These are phyloP conservation scores for Chaetodon trifascialis DNA, from an alignment of 2,113 vertebrate species.

Conservation along the genomic window DNA sequence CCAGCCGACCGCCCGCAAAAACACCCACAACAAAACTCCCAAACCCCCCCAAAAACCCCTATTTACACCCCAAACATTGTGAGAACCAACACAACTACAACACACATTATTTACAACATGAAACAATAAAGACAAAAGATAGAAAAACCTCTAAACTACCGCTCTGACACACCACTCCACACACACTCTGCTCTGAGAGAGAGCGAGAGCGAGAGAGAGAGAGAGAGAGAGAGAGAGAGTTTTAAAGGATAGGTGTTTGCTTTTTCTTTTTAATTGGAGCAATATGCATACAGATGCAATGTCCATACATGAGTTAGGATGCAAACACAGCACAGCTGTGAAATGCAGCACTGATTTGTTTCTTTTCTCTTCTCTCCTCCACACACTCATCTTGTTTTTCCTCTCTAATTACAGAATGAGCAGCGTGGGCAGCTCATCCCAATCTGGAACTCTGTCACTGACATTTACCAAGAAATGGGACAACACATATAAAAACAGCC, in stretches of 20 bases:
- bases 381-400: conserved; percentile 26
- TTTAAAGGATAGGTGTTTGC: not conserved
- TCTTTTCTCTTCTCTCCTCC: conserved; percentile 28
- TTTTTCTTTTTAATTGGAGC: conserved; percentile 24
- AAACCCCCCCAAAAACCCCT: no score
- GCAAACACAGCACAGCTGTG: conserved; percentile 15
- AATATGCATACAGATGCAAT: conserved; percentile 18
- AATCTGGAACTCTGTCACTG: conserved; percentile 41
- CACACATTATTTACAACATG: no score
- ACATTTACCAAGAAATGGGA: conserved; percentile 39
- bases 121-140: no score
- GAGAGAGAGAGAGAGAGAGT: no score
- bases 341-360: conserved; percentile 21
- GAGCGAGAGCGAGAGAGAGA: not conserved
- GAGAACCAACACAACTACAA: no score
- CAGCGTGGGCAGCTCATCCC: conserved; percentile 42
- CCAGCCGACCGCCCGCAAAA: no score
- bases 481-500: conserved; percentile 4
- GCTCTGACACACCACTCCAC: no score
- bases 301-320: not conserved
- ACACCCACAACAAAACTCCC: no score
- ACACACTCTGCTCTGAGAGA: no score
- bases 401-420: conserved; percentile 40
- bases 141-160: no score
- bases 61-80: no score